Evolutionary conservation across 2,797 vertebrate genomes (phyloP).

Genomic region (Halcyon badia): DNA sequence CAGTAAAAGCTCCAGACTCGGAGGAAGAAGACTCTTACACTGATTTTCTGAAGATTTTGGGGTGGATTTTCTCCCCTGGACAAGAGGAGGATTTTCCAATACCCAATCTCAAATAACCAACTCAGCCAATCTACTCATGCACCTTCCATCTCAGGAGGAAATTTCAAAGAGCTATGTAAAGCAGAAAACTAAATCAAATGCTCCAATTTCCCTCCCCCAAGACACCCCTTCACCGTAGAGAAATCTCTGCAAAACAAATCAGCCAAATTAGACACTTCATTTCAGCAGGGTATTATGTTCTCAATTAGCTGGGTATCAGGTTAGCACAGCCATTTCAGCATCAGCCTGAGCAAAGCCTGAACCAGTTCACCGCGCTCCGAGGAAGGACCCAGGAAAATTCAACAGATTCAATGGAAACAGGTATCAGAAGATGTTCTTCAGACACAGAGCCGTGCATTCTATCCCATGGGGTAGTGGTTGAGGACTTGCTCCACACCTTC

Average conservation of each 20-base stretch:
- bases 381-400: background rate
- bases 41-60: background rate
- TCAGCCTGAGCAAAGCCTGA: background rate
- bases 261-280: background rate
- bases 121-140: background rate
- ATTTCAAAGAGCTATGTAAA: background rate
- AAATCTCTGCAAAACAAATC: background rate
- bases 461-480: fast-evolving
- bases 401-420: background rate
- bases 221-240: background rate
- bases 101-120: background rate
- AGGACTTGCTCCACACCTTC: background rate
- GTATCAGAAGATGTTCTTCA: fast-evolving
- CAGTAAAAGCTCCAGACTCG: background rate
- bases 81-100: background rate
- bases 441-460: background rate
- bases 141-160: background rate
- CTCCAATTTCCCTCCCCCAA: background rate
- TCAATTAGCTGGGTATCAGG: background rate
- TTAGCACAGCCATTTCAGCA: background rate
- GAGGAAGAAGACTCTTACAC: background rate
- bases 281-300: background rate
- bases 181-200: background rate
- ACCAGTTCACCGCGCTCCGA: background rate
- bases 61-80: background rate